Base-by-base conservation (phyloP, 2,888 invertebrate genomes). In the Venustoraphidia nigricollis region DNA sequence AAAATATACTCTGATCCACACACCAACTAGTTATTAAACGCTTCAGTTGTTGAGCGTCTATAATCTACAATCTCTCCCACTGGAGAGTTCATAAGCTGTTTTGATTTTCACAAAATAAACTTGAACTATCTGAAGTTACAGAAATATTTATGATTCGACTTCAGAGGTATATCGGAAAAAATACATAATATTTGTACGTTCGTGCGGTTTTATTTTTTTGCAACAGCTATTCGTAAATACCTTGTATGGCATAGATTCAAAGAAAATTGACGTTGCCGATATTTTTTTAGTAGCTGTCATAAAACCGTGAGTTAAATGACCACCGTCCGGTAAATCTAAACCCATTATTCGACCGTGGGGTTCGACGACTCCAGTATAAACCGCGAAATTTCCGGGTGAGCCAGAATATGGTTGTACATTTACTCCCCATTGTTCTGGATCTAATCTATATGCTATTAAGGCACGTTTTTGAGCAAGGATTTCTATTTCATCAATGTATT, bases 241-340 rank as follows among this genome's bases (percentile, higher is more conserved):
- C 70, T 93, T 94, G 66, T 98, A 98, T 1, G 96, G 95, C 87
- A 96, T 89, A 50, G 95, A 94, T 71, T 97, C 95, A 65, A 97
- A 97, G 73, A 92, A 98, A 52, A 96, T 84, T 0, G 96, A 95
- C 0, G 96, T 95, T 8, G 95, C 95, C 0, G 96, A 97, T 51
- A 97, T 89, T 67, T 87, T 90, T 66, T 91, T 94, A 9, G 72
- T 81, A 8, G 81, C 72, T 1, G 95, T 95, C 71, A 90, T 89
- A 67, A 95, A 96, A 34, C 86, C 86, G 57, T 93, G 92, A 6
- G 91, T 91, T 53, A 92, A 77, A 69, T 98, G 97, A 1, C 97
- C 97, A 55, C 97, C 97, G 64, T 98, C 96, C 1, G 95, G 94
- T 50, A 97, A 71, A 68, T 97, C 94, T 46, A 97, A 69, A 0